Evolutionary conservation across 2,888 invertebrate genomes (phyloP).

Genomic region (Pterostichus niger): DNA sequence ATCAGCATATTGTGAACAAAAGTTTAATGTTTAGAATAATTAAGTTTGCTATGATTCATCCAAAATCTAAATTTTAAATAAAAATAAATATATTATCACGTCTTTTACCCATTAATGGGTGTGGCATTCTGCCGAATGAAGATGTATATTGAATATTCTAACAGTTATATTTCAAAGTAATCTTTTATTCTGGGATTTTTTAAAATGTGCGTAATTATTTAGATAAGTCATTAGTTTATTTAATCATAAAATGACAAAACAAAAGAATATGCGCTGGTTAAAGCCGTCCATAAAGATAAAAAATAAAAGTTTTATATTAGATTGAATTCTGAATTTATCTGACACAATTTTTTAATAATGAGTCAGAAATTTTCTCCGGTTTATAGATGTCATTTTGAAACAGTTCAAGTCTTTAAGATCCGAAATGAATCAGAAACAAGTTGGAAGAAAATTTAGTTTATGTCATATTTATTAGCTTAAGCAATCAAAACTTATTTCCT

Average conservation of each 20-base stretch:
- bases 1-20: not conserved
- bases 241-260: not conserved
- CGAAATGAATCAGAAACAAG: constrained; percentile 33
- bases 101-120: too few species aligned
- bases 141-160: too few species aligned
- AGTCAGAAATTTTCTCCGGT: constrained; percentile 26
- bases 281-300: constrained; percentile 8
- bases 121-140: too few species aligned
- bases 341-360: constrained; percentile 51
- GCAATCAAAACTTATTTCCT: constrained; percentile 53
- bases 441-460: constrained; percentile 35
- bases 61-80: too few species aligned
- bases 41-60: too few species aligned
- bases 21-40: too few species aligned
- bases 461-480: constrained; percentile 12
- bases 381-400: constrained; percentile 7
- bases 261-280: not conserved
- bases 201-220: not conserved
- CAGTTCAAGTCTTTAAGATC: not conserved
- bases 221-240: not conserved
- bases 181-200: not conserved
- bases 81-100: too few species aligned
- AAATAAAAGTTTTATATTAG: constrained; percentile 21
- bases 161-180: not conserved
- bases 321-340: constrained; percentile 28